These are phyloP conservation scores for Edolisoma coerulescens DNA, from an alignment of 2,113 vertebrate genomes.

Conservation along the genomic window DNA sequence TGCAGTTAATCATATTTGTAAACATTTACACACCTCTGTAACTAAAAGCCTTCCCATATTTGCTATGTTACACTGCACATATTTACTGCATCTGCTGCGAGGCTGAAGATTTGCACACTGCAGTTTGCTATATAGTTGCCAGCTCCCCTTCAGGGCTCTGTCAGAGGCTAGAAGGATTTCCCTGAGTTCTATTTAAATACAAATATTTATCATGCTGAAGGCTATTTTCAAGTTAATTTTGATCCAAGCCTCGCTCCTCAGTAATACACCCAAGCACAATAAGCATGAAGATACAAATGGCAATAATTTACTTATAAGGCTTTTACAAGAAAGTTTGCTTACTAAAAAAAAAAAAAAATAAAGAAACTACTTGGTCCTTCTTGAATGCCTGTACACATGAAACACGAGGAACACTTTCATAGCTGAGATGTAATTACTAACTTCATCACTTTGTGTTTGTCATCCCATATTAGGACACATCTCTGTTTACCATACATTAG, in stretches of 20 bases:
- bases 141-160: neutral
- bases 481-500: neutral
- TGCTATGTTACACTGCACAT: neutral
- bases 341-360: neutral
- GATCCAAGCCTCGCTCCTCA: neutral
- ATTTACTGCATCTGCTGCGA: neutral
- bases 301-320: neutral
- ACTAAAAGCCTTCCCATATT: conserved; percentile 25
- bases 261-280: neutral
- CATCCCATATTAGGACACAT: neutral
- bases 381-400: fast-evolving
- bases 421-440: neutral
- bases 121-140: neutral
- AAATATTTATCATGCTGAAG: conserved; percentile 32
- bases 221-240: neutral
- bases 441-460: neutral
- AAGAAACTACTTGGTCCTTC: neutral
- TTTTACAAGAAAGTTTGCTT: neutral
- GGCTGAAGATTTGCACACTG: conserved; percentile 11
- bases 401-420: neutral
- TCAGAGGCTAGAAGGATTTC: neutral
- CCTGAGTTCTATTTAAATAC: neutral
- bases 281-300: neutral
- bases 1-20: conserved; percentile 46
- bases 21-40: conserved; percentile 30